Percentiles rank a stretch among this genome's conserved stretches.
phyloP scores from a whole-genome alignment of 2,888 invertebrate species.

The Athetis lepigone region DNA sequence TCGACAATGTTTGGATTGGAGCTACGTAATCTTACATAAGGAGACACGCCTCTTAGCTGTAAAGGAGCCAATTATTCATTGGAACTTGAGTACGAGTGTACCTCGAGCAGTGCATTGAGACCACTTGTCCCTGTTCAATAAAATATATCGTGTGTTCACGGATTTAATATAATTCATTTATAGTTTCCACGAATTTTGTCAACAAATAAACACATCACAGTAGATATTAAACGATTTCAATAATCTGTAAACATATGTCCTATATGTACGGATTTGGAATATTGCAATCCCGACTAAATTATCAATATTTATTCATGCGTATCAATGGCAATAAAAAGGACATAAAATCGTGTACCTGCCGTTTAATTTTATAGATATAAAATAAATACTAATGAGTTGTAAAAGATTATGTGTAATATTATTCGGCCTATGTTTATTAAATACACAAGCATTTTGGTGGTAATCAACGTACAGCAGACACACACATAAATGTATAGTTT shows the following conservation, averaged over 20 bases:
- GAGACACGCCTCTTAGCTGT: constrained; percentile 41
- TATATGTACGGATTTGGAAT: constrained; percentile 3
- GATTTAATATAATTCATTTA: constrained; percentile 40
- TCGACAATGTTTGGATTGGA: constrained; percentile 3
- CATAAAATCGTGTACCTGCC: constrained; percentile 7
- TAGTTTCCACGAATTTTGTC: not conserved
- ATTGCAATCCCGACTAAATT: constrained; percentile 20
- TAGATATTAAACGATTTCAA: constrained; percentile 3
- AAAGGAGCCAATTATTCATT: constrained; percentile 59
- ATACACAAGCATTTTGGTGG: no score
- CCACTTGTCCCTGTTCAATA: constrained; percentile 36
- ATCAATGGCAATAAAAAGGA: constrained; percentile 3
- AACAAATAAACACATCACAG: no score
- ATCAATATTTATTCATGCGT: constrained; percentile 16
- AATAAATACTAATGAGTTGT: not conserved
- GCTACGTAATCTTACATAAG: constrained; percentile 6
- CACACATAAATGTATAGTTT: no score
- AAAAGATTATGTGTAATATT: no score
- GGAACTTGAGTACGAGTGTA: constrained; percentile 34
- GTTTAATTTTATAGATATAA: constrained; percentile 5
- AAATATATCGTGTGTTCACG: constrained; percentile 16
- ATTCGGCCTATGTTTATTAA: no score
- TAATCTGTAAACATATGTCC: not conserved
- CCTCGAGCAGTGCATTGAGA: constrained; percentile 42
- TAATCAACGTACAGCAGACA: no score